Conservation (phyloP, 2,797 vertebrate genomes). For the Falco cherrug region DNA sequence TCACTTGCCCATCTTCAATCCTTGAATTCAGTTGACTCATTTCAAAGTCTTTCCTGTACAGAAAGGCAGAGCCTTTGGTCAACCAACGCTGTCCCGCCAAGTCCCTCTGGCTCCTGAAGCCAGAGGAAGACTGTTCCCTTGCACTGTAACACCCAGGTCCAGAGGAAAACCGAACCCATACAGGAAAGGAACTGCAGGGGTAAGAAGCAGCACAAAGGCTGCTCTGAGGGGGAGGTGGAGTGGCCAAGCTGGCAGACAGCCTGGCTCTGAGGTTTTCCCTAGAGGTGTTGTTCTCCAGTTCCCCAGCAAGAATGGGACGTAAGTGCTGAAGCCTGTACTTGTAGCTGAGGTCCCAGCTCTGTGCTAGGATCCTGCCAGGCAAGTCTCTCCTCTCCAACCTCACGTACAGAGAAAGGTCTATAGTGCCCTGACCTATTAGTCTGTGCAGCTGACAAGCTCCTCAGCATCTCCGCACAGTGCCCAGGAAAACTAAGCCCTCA, state of each 20-base stretch:
- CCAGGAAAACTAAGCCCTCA: background rate
- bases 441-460: background rate
- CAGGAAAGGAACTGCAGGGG: background rate
- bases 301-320: accelerated
- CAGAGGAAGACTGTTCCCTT: background rate
- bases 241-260: background rate
- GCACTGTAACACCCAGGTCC: background rate
- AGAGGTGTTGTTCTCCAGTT: background rate
- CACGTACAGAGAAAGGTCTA: accelerated
- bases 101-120: background rate
- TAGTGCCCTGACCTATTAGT: background rate
- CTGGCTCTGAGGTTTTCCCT: background rate
- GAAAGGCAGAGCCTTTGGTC: background rate
- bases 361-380: background rate
- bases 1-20: slow-evolving; percentile 88
- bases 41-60: slow-evolving; percentile 88
- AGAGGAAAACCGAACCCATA: background rate
- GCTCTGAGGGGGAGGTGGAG: background rate
- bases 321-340: background rate
- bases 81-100: background rate
- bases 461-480: background rate
- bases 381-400: background rate
- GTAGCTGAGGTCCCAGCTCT: background rate
- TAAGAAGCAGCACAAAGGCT: background rate
- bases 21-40: slow-evolving; percentile 84